Percentiles rank a stretch among this genome's conserved stretches.
Evolutionary conservation across 1,140 invertebrate species (phyloP).

Genomic region (Archivesica marissinica): DNA sequence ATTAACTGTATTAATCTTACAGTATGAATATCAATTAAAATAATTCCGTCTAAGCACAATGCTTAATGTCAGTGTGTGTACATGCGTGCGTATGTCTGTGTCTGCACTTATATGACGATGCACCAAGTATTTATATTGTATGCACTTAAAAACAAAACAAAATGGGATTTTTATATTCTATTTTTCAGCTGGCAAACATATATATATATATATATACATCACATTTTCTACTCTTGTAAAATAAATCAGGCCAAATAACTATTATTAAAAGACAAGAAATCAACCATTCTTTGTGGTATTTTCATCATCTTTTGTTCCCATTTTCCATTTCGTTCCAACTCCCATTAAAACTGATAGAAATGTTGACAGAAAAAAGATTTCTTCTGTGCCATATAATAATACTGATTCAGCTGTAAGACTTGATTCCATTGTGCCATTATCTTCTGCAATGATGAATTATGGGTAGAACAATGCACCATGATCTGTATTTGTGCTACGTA

Average conservation of each 20-base stretch:
- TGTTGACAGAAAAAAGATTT: conserved; percentile 28
- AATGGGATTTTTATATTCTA: neutral
- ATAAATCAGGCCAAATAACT: conserved; percentile 44
- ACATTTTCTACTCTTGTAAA: conserved; percentile 3
- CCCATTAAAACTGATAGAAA: neutral
- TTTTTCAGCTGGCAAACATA: neutral
- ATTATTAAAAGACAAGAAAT: conserved; percentile 21
- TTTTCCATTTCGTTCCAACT: neutral
- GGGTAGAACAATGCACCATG: conserved; percentile 3
- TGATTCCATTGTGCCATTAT: neutral
- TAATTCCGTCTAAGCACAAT: no score
- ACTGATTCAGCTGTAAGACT: no score
- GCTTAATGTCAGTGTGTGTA: no score
- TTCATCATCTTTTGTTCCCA: neutral
- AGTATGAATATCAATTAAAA: no score
- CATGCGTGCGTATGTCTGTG: no score
- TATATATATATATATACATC: no score
- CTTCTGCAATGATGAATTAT: neutral
- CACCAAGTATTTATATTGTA: no score
- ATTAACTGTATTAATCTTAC: no score
- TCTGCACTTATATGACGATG: no score
- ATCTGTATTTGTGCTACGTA: conserved; percentile 1
- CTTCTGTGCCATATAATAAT: neutral
- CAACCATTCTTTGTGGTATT: conserved; percentile 5
- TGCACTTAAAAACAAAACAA: no score